Percentiles rank a stretch among this genome's conserved stretches.
phyloP scores from a whole-genome alignment of 2,888 invertebrate genomes.

The Eupithecia vulgata region DNA sequence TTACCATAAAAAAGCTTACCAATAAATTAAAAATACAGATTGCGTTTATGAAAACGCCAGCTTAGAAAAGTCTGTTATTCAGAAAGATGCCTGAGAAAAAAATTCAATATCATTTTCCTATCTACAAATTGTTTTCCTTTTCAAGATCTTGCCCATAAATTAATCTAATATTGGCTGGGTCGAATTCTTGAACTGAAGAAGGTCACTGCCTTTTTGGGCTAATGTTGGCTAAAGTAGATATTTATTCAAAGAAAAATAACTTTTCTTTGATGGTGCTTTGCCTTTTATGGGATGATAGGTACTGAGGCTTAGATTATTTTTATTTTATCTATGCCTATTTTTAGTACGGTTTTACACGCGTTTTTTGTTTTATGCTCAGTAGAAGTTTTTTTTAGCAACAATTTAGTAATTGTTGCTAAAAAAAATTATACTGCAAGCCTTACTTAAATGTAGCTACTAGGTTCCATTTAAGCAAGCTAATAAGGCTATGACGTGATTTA shows the following conservation, averaged over 20 bases:
- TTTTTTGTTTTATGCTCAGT: not conserved
- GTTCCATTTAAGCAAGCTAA: not conserved
- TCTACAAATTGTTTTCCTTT: slow-evolving; percentile 4
- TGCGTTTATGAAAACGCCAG: not conserved
- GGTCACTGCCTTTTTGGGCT: slow-evolving; percentile 4
- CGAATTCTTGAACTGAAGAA: not conserved
- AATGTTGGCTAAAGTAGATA: not conserved
- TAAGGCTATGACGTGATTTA: not conserved
- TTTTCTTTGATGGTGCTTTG: not conserved
- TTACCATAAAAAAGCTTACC: not conserved
- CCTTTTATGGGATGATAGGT: not conserved
- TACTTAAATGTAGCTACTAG: too few relatives aligned
- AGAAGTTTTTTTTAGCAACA: not conserved
- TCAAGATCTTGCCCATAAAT: not conserved
- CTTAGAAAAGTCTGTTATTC: not conserved
- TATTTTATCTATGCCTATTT: not conserved
- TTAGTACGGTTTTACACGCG: not conserved
- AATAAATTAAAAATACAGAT: not conserved
- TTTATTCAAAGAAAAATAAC: not conserved
- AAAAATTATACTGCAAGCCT: too few relatives aligned
- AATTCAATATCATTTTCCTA: not conserved
- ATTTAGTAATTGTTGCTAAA: too few relatives aligned
- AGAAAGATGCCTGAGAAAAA: not conserved
- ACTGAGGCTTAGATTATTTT: not conserved
- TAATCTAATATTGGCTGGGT: not conserved